Evolutionary conservation across 2,888 invertebrate species (phyloP).

Genomic region (Lepidocyrtoides sp.): DNA sequence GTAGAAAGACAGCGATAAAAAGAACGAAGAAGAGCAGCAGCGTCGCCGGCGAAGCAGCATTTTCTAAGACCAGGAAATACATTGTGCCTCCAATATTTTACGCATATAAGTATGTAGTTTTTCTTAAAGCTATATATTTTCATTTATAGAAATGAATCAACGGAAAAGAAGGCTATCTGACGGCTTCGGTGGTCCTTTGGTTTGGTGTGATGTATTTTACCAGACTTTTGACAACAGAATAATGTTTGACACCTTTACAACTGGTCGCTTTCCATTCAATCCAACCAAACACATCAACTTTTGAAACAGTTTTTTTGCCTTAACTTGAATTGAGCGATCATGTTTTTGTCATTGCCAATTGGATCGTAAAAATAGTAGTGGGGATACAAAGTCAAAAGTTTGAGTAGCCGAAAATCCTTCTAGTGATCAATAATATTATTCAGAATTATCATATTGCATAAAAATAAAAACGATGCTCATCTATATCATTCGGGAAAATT

Average conservation of each 20-base stretch:
- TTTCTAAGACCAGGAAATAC: background rate
- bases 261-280: conserved; percentile 11
- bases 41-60: background rate
- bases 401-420: background rate
- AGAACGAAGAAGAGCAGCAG: background rate
- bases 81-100: conserved; percentile 13
- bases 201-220: background rate
- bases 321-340: conserved; percentile 12
- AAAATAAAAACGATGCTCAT: background rate
- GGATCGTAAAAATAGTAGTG: background rate
- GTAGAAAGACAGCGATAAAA: background rate
- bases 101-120: background rate
- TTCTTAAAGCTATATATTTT: background rate
- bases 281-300: background rate
- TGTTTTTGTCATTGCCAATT: conserved; percentile 36
- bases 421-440: background rate
- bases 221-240: conserved; percentile 35
- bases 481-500: background rate
- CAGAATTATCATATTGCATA: background rate
- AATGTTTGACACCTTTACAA: conserved; percentile 57
- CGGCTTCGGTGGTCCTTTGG: background rate
- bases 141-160: no score
- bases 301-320: background rate
- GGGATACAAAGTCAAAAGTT: background rate
- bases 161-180: background rate